Evolutionary conservation across 2,113 vertebrate genomes (phyloP).

Genomic region (Takifugu flavidus): DNA sequence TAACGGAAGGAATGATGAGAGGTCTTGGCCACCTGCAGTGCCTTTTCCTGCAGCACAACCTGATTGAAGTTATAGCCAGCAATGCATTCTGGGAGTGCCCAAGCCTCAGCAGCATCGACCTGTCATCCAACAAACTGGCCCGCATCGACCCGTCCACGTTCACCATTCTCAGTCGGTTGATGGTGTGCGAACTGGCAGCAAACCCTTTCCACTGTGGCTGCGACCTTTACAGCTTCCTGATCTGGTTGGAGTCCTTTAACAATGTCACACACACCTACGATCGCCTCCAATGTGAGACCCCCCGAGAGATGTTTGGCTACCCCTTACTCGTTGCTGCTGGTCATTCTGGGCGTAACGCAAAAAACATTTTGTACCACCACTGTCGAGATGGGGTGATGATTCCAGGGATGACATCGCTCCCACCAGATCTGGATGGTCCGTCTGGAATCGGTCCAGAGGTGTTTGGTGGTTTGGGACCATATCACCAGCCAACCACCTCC

Average conservation of each 20-base stretch:
- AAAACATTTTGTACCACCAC: slow-evolving; percentile 87
- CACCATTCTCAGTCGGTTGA: slow-evolving; percentile 83
- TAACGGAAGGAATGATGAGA: slow-evolving; percentile 95
- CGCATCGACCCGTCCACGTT: slow-evolving; percentile 91
- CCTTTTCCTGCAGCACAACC: slow-evolving; percentile 96
- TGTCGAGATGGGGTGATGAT: slow-evolving; percentile 88
- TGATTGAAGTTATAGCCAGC: slow-evolving; percentile 90
- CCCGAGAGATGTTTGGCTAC: slow-evolving; percentile 87
- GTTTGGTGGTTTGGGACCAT: slow-evolving; percentile 84
- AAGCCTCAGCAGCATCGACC: slow-evolving; percentile 92
- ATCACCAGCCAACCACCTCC: slow-evolving; percentile 82
- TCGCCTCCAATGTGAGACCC: slow-evolving; percentile 93
- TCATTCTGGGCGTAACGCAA: slow-evolving; percentile 87
- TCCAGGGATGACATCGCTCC: slow-evolving; percentile 85
- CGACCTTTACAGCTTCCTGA: slow-evolving; percentile 89
- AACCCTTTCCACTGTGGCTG: slow-evolving; percentile 98
- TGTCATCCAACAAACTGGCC: slow-evolving; percentile 95
- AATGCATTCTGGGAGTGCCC: slow-evolving; percentile 94
- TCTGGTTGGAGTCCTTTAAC: slow-evolving; percentile 94
- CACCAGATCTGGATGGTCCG: slow-evolving; percentile 81
- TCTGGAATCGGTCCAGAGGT: slow-evolving; percentile 86
- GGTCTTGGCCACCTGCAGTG: slow-evolving; percentile 92
- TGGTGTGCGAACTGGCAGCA: slow-evolving; percentile 94
- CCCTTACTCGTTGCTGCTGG: slow-evolving; percentile 83
- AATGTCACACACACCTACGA: slow-evolving; percentile 97